Evolutionary conservation across 2,888 invertebrate species (phyloP), one percentile per base, ranked within the genome.

Genomic region (Nasonovia ribisnigri): DNA sequence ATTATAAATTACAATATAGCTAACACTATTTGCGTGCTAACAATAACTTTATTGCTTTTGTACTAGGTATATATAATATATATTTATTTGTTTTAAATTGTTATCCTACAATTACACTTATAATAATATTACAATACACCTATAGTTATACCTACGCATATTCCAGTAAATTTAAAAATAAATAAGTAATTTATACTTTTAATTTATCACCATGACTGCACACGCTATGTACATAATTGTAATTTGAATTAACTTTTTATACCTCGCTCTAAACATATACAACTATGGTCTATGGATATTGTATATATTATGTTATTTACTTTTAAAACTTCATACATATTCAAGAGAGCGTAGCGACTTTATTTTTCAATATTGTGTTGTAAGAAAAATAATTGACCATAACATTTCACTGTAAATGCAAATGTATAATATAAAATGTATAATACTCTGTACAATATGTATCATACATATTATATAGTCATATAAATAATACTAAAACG

Each of bases 361-460:
- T 84, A 29, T 91, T 26, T 77, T 91, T 92, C 36, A 42, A 42
- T 91, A 43, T 84, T 29, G 54, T 54, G 4, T 54, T 43, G 20
- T 43, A 29, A 91, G 11, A 57, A 91, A 91, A 91, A 84, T 84
- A 11, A 84, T 84, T 91, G 43, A 91, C 54, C 54, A 84, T 54
- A 84, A 54, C 54, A 54, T 48, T 90, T n/a, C 6, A 46, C 20
- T 43, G 6, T 43, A 67, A 67, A 46, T 46, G 5, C 60, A 67
- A 90, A 36, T n/a, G 10, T n/a, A 67, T 43, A 77, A 36, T n/a
- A 77, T 42, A 43, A n/a, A n/a, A 67, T 67, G 13, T 67, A 67
- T 67, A 67, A 67, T 67, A 5, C 4, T 67, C n/a, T n/a, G 5
- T 67, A 16, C 4, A 46, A 46, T 46, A 46, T 46, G 11, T 46